These are phyloP conservation scores for Megathymus violae DNA, from an alignment of 1,140 invertebrate species.

Conservation along the genomic window DNA sequence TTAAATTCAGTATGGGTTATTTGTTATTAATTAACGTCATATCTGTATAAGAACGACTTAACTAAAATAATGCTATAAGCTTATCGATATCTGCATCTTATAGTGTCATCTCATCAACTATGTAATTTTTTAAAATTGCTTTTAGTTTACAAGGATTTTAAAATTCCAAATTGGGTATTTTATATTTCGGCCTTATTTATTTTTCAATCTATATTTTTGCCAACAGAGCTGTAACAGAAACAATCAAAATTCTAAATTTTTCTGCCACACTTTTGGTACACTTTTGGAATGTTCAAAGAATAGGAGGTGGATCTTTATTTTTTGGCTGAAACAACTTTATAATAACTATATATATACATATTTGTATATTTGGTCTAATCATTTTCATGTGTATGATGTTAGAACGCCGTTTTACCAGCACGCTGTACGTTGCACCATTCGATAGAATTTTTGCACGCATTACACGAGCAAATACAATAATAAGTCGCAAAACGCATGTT, in stretches of 20 bases:
- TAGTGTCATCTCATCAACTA: not conserved
- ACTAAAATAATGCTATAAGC: slow-evolving; percentile 24
- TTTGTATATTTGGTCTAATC: slow-evolving; percentile 31
- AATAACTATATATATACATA: too few species aligned
- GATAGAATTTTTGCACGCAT: slow-evolving; percentile 39
- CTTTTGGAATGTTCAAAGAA: slow-evolving; percentile 77
- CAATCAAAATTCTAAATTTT: slow-evolving; percentile 77
- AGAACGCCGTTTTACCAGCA: slow-evolving; percentile 25
- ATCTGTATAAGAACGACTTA: slow-evolving; percentile 10
- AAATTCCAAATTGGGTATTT: slow-evolving; percentile 17
- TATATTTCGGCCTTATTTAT: slow-evolving; percentile 14
- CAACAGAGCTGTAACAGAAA: slow-evolving; percentile 71
- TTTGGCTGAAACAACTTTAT: slow-evolving; percentile 26
- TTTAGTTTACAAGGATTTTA: slow-evolving; percentile 1
- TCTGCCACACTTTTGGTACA: slow-evolving; percentile 63
- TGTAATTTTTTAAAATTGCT: not conserved
- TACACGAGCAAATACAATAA: slow-evolving; percentile 38
- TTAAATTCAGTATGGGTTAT: slow-evolving; percentile 21
- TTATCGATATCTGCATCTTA: slow-evolving; percentile 13
- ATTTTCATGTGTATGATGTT: slow-evolving; percentile 25
- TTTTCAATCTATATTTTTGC: slow-evolving; percentile 52
- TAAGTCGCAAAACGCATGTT: slow-evolving; percentile 40
- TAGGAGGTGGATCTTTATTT: slow-evolving; percentile 70
- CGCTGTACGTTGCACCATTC: slow-evolving; percentile 35
- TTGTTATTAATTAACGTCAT: not conserved